Evolutionary conservation across 2,888 invertebrate genomes (phyloP), one percentile per base, ranked within the genome.

Genomic region (Troglohyphantes excavatus): DNA sequence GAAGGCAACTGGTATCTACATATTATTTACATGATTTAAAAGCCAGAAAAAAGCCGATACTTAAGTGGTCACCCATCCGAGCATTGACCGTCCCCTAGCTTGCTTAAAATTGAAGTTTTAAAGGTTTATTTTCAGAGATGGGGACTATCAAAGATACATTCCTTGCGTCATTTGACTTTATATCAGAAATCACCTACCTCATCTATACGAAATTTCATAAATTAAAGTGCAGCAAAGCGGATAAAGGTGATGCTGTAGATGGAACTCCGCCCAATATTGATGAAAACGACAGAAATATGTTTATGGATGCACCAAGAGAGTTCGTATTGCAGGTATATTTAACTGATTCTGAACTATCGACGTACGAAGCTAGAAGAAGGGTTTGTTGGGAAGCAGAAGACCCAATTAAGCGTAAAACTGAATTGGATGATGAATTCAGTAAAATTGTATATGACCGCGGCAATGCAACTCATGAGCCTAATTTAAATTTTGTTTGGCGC

Each of bases 271-370:
- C 0, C 2, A 29, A 6, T 0, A 19, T 5, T 2, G 33, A 68
- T 29, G 46, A 46, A 17, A 2, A 2, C 11, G 46, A 46, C 2
- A 33, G 33, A 9, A 9, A 33, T 3, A 68, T 68, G 67, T 68
- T 68, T 29, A 68, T 68, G n/a, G 33, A 68, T n/a, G 33, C 67
- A 2, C 29, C 67, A n/a, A 33, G 33, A 68, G 68, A 68, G 6
- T 68, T 33, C n/a, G n/a, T 19, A 33, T 29, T 33, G 29, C 1
- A 68, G 7, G 5, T 29, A 11, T 33, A 68, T 33, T 26, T 27
- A 29, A 68, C 9, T 29, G 33, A 68, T 17, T 27, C 27, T 2
- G 33, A 68, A 68, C 3, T 33, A 0, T 27, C 27, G 6, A n/a
- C 23, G 29, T 68, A 68, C 26, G 33, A 29, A 17, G 33, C 13